Base-by-base conservation (phyloP, 1,140 invertebrate genomes). In the Drosophila suzukii region DNA sequence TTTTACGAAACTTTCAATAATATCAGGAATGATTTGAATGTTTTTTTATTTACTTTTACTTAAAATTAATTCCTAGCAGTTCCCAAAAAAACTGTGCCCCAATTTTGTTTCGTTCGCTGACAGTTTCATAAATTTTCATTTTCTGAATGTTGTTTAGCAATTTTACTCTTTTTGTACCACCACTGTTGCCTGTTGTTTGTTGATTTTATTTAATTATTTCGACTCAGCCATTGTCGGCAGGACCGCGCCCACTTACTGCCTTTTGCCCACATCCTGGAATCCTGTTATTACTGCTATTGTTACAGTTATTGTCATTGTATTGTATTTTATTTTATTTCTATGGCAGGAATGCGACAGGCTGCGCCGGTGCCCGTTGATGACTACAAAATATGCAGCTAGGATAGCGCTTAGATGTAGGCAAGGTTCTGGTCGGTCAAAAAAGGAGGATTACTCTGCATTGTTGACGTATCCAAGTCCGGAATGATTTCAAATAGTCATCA, bases 171-270 rank as follows among this genome's bases (percentile, higher is more conserved):
- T 39, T 53, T 15, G 49, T 6, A 27, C 17, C 3, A 27, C 47
- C 58, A 41, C 50, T 63, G 38, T 59, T 63, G 49, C n/a, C 54
- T 20, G 59, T 46, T 55, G 53, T 27, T 63, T 63, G 74, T 43
- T 75, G 61, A 43, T 73, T 75, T 63, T 68, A 79, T 86, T 88
- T 88, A 86, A 88, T 86, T 86, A 88, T 88, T 82, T 79, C 46
- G 46, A 83, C 51, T 47, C 65, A 58, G 61, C 67, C 61, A 17
- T 53, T 58, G 43, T 20, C 20, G 47, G 5, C 12, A 13, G 20
- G 6, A 7, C 34, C 17, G 8, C 32, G 39, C 13, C 8, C 51
- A 15, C 13, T 27, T 4, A 30, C 24, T 6, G 15, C 36, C 17
- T 15, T 24, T 20, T 10, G 34, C 50, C 46, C 65, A 66, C 75